phyloP scores from a whole-genome alignment of 1,140 invertebrate genomes.

The Halesus radiatus region DNA sequence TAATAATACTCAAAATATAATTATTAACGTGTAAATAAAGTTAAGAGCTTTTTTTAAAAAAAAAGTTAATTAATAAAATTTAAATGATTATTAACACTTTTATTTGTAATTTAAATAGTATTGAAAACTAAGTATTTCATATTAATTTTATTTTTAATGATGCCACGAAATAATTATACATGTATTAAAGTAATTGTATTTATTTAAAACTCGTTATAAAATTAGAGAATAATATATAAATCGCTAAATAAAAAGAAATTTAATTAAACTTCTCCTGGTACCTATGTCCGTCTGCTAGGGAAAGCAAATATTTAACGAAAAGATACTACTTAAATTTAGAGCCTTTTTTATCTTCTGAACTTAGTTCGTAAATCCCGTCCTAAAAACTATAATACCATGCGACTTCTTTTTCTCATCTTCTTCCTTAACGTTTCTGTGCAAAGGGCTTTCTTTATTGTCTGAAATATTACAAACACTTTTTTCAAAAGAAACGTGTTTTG shows the following conservation, averaged over 20 bases:
- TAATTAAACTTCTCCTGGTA: background rate
- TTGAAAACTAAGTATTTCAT: no score
- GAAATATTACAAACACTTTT: constrained; percentile 28
- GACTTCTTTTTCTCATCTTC: constrained; percentile 5
- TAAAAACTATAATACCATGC: constrained; percentile 36
- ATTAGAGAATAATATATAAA: no score
- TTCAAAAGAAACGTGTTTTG: constrained; percentile 21
- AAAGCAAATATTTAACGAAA: constrained; percentile 13
- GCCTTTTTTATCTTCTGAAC: constrained; percentile 34
- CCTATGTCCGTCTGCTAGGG: background rate
- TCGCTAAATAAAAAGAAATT: background rate
- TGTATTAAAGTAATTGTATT: no score
- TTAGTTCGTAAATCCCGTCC: constrained; percentile 44
- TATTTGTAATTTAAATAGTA: no score
- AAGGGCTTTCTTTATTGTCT: constrained; percentile 30
- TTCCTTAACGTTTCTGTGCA: background rate
- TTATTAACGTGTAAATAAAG: no score
- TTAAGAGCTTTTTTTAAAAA: no score
- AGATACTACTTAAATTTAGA: constrained; percentile 30
- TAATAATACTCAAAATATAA: no score
- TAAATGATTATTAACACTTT: no score
- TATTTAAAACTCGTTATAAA: no score
- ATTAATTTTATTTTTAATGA: no score
- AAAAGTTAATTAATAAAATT: no score
- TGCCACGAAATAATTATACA: no score